These are phyloP conservation scores for Orchesella cincta DNA, from an alignment of 1,140 invertebrate species.

Conservation along the genomic window DNA sequence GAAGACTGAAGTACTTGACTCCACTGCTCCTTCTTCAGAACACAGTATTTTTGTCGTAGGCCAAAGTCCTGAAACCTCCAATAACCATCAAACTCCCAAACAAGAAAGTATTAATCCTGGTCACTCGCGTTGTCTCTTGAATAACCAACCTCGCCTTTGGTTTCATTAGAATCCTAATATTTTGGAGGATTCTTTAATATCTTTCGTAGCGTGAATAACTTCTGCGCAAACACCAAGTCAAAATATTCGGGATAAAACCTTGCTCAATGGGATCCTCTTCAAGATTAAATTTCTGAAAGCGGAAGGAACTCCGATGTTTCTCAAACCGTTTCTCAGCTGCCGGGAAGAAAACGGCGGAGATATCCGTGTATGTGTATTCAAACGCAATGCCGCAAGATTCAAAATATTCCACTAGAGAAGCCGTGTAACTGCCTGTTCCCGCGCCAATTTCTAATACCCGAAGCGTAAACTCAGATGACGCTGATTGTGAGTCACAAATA, in stretches of 20 bases:
- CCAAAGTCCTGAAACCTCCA: slow-evolving; percentile 40
- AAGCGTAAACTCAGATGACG: not conserved
- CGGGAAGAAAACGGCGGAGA: slow-evolving; percentile 34
- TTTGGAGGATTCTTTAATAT: slow-evolving; percentile 14
- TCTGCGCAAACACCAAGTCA: slow-evolving; percentile 20
- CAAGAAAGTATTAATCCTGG: not conserved
- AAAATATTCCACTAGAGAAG: not conserved
- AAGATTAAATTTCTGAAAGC: slow-evolving; percentile 16
- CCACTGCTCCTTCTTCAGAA: no score
- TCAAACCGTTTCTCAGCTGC: slow-evolving; percentile 29
- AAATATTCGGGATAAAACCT: slow-evolving; percentile 33
- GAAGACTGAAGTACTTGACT: no score
- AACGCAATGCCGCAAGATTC: not conserved
- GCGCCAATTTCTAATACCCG: slow-evolving; percentile 34
- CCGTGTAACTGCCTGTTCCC: slow-evolving; percentile 12
- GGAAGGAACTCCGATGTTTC: not conserved
- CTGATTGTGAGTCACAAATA: not conserved
- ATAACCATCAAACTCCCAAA: slow-evolving; percentile 43
- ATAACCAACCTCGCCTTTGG: not conserved
- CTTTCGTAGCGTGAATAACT: slow-evolving; percentile 35
- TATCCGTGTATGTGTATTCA: slow-evolving; percentile 34
- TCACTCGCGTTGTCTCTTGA: not conserved
- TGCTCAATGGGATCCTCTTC: slow-evolving; percentile 32
- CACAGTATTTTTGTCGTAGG: not conserved
- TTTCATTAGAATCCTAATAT: slow-evolving; percentile 25